Percentiles rank a stretch among this genome's conserved stretches.
Conservation (phyloP, 2,113 vertebrate species). For the Athene cunicularia region DNA sequence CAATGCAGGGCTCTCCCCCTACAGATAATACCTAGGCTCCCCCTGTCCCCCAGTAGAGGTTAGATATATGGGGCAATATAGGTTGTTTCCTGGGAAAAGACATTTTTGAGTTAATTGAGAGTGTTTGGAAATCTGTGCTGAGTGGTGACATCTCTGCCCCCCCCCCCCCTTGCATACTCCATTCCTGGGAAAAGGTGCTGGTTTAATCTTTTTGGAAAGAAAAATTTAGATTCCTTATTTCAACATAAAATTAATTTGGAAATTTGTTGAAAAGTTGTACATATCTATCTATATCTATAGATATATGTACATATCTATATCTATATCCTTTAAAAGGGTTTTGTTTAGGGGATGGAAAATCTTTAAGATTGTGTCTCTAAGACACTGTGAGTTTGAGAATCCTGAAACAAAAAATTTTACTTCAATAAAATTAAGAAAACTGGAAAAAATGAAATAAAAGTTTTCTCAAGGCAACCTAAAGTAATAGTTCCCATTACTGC, state of each 20-base stretch:
- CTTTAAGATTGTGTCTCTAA: neutral
- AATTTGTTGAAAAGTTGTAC: neutral
- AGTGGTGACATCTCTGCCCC: neutral
- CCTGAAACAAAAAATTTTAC: neutral
- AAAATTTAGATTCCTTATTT: slow-evolving; percentile 13
- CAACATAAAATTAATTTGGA: slow-evolving; percentile 13
- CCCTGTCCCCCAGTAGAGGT: neutral
- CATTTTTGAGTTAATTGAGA: neutral
- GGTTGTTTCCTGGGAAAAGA: slow-evolving; percentile 6
- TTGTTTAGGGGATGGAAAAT: neutral
- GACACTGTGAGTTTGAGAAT: neutral
- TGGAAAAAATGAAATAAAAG: neutral
- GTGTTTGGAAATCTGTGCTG: neutral
- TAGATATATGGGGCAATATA: neutral
- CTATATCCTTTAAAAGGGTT: neutral
- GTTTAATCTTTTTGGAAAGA: slow-evolving; percentile 1
- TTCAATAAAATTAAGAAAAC: neutral
- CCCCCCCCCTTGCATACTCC: accelerated
- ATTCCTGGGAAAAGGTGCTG: neutral
- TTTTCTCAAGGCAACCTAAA: neutral
- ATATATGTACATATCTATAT: too few species aligned
- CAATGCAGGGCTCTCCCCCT: neutral
- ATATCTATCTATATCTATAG: neutral
- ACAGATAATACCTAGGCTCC: neutral
- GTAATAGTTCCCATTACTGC: neutral